Base-by-base conservation (phyloP, 1,140 invertebrate species). In the Proctacanthus coquilletti region DNA sequence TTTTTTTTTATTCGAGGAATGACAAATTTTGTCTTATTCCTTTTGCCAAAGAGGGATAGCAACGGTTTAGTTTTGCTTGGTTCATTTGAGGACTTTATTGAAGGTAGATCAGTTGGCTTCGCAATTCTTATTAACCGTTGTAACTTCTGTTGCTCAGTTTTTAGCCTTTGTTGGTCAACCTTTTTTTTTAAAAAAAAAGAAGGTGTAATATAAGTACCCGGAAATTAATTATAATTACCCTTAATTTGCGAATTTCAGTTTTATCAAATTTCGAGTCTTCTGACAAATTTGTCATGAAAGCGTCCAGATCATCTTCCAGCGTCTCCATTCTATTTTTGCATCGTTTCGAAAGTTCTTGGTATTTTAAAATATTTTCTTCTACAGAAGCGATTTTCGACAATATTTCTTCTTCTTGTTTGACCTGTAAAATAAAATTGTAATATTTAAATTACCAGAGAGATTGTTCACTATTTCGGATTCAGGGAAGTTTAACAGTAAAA, bases 71-170 rank as follows among this genome's bases (percentile, higher is more conserved):
- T 25, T 19, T 30, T 34, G 31, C 21, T 40, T 42, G 32, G 31
- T 39, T 32, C 33, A 14, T 14, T 30, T 14, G 5, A 14, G 10
- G 18, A 6, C 20, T 40, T 21, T 0, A 74, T 50, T 17, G 67
- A 55, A 8, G 78, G 78, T 14, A 84, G 56, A 48, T 68, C 62
- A 13, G 50, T 47, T 5, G 88, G 88, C 53, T 77, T 76, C 0
- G 83, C 78, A 36, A 93, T 66, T 44, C 87, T 80, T 1, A 84
- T 70, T 13, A 93, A 56, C 40, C 76, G 75, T 23, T 77, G 61
- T 2, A 81, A 51, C 45, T 71, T 74, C 4, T 60, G 59, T 39
- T 84, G 71, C 48, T 93, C 81, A 21, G 67, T 60, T 48, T 74
- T 74, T 2, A 89, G 53, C 39, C 75, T 74, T 21, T 74, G 64